Conservation (phyloP, 2,113 vertebrate genomes). For the Atherinomorus stipes region DNA sequence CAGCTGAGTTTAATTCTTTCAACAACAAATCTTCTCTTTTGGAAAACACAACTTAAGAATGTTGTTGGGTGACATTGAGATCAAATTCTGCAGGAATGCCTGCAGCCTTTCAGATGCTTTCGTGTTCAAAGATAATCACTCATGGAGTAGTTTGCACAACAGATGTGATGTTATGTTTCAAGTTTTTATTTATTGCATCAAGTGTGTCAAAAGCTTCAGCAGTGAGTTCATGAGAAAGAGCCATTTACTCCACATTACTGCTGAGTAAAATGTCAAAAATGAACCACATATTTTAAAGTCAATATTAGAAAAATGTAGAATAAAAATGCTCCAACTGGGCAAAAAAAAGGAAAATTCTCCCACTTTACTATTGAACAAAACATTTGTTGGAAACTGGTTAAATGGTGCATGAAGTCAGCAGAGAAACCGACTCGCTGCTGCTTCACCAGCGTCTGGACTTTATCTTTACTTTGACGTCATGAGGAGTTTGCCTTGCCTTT, state of each 20-base stretch:
- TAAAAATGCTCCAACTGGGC: not conserved
- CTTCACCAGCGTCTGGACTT: slow-evolving; percentile 21
- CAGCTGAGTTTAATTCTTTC: slow-evolving; percentile 2
- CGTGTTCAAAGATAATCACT: not conserved
- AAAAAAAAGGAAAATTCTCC: not conserved
- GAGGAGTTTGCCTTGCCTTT: not conserved
- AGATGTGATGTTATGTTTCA: slow-evolving; percentile 48
- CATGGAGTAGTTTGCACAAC: slow-evolving; percentile 33
- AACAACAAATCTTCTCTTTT: not conserved
- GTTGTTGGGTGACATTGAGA: slow-evolving; percentile 6
- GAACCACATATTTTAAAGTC: slow-evolving; percentile 20
- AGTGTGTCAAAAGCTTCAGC: slow-evolving; percentile 14
- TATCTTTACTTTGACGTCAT: slow-evolving; percentile 13
- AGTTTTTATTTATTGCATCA: slow-evolving; percentile 16
- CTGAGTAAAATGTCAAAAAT: slow-evolving; percentile 10
- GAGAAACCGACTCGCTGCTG: not conserved
- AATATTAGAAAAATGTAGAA: not conserved
- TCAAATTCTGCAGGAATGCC: not conserved
- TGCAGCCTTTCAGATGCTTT: not conserved
- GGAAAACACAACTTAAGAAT: not conserved
- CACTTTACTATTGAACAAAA: slow-evolving; percentile 3
- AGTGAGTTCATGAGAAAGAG: not conserved
- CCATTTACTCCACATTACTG: slow-evolving; percentile 25
- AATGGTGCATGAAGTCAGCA: not conserved
- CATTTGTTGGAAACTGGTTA: not conserved